Evolutionary conservation across 2,797 vertebrate species (phyloP).

Genomic region (Microctenopoma stevenorrisi): DNA sequence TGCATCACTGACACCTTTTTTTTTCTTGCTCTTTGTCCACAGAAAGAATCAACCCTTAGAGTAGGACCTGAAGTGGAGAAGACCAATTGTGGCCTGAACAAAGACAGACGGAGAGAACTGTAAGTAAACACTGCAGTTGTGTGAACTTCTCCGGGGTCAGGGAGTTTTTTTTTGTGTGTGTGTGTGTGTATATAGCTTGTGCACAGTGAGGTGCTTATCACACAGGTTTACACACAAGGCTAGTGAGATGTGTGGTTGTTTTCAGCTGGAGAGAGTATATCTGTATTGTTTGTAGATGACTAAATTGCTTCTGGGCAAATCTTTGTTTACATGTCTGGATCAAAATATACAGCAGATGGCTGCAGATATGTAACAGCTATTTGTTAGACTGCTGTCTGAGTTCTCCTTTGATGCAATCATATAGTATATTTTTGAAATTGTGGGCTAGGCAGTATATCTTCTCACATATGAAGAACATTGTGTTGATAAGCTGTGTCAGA

Average conservation of each 20-base stretch:
- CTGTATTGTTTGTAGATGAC: slow-evolving; percentile 5
- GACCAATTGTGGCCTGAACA: slow-evolving; percentile 64
- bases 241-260: slow-evolving; percentile 11
- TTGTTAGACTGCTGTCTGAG: background rate
- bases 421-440: background rate
- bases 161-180: slow-evolving; percentile 5
- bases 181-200: slow-evolving; percentile 7
- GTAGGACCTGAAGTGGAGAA: slow-evolving; percentile 53
- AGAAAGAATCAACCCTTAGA: slow-evolving; percentile 59
- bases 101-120: slow-evolving; percentile 68
- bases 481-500: background rate
- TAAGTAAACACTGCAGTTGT: slow-evolving; percentile 66
- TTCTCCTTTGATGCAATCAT: background rate
- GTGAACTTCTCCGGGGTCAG: slow-evolving; percentile 25
- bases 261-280: slow-evolving; percentile 3
- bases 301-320: background rate
- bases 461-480: background rate
- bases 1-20: slow-evolving; percentile 40
- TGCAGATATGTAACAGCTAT: background rate
- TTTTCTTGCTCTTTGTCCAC: slow-evolving; percentile 44
- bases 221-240: slow-evolving; percentile 5
- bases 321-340: slow-evolving; percentile 4
- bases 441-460: background rate
- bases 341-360: slow-evolving; percentile 8
- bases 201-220: slow-evolving; percentile 11